These are phyloP conservation scores for Gonocerus acuteangulatus DNA, from an alignment of 2,888 invertebrate genomes.

Conservation along the genomic window DNA sequence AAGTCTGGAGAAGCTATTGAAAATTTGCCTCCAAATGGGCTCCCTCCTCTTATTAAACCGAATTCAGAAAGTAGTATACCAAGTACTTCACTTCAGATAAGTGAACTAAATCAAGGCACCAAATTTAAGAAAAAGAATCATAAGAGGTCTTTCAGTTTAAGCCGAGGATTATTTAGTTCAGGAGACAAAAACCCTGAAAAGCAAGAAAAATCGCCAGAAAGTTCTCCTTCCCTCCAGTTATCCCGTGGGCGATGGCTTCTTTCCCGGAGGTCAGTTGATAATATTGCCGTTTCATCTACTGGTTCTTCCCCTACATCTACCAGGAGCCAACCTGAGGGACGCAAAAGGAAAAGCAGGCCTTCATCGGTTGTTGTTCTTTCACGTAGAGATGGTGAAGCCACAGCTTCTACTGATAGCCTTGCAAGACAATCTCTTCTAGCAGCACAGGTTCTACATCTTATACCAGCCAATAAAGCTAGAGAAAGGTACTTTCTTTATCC, in stretches of 20 bases:
- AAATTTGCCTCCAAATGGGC: slow-evolving; percentile 27
- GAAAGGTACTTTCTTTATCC: slow-evolving; percentile 52
- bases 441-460: slow-evolving; percentile 70
- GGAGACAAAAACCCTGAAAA: slow-evolving; percentile 31
- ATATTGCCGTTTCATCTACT: slow-evolving; percentile 42
- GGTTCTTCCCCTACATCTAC: slow-evolving; percentile 35
- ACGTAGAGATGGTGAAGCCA: slow-evolving; percentile 39
- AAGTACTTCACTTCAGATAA: slow-evolving; percentile 4
- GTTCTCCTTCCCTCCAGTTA: slow-evolving; percentile 35
- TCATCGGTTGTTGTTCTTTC: slow-evolving; percentile 34
- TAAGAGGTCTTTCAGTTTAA: slow-evolving; percentile 37
- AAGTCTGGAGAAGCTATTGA: slow-evolving; percentile 27
- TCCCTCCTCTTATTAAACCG: slow-evolving; percentile 1
- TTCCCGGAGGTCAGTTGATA: slow-evolving; percentile 43
- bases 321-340: slow-evolving; percentile 33
- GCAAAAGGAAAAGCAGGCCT: slow-evolving; percentile 40
- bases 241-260: slow-evolving; percentile 40
- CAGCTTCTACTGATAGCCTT: slow-evolving; percentile 55
- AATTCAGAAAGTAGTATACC: slow-evolving; percentile 16
- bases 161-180: slow-evolving; percentile 32
- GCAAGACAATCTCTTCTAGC: slow-evolving; percentile 67
- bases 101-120: too few relatives aligned
- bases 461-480: slow-evolving; percentile 72
- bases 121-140: slow-evolving; percentile 32
- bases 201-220: slow-evolving; percentile 31